Conservation (phyloP, 2,113 vertebrate species). For the Orycteropus afer region DNA sequence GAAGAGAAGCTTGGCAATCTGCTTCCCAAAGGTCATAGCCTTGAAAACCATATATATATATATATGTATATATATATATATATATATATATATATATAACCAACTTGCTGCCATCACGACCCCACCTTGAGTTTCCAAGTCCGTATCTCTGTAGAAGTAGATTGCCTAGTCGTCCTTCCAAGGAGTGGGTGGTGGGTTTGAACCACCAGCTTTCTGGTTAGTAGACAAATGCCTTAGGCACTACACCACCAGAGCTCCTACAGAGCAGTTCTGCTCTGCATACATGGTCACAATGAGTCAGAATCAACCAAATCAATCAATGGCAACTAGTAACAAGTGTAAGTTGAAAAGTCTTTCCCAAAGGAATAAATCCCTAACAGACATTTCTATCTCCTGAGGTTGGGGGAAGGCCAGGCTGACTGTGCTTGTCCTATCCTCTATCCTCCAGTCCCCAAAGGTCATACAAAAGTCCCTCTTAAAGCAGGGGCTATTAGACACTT, state of each 20-base stretch:
- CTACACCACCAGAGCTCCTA: no score
- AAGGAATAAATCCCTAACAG: neutral
- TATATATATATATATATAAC: no score
- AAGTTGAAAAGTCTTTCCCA: neutral
- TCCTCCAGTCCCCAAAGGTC: neutral
- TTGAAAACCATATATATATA: no score
- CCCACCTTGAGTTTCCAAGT: no score
- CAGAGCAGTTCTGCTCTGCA: neutral
- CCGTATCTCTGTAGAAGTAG: no score
- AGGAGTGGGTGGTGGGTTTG: no score
- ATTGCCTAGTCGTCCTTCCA: no score
- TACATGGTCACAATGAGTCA: neutral
- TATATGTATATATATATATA: no score
- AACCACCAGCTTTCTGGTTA: no score
- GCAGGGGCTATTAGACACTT: neutral
- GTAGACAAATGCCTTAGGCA: no score
- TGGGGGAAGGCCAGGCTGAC: neutral
- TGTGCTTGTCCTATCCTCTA: neutral
- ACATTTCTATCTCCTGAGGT: neutral
- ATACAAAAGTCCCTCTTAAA: neutral
- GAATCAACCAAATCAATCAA: neutral
- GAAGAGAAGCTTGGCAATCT: neutral
- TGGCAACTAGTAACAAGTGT: neutral
- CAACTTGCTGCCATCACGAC: no score
- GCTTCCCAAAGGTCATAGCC: neutral